Conservation (phyloP, 2,113 vertebrate genomes). For the Ceyx melanurus region DNA sequence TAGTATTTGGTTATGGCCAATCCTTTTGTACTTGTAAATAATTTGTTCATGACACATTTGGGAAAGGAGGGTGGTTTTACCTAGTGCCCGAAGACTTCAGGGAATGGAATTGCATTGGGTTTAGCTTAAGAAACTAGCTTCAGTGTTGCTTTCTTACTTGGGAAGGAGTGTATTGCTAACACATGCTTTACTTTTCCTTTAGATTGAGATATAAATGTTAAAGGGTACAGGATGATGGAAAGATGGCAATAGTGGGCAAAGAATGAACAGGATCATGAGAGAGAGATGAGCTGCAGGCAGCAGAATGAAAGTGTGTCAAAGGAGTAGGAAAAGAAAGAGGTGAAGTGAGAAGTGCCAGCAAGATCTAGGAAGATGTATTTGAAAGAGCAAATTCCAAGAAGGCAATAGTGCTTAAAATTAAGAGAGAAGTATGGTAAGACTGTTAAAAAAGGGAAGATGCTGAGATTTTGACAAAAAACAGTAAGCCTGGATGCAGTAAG, state of each 20-base stretch:
- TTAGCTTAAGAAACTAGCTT: background rate
- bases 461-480: background rate
- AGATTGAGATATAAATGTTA: background rate
- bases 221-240: background rate
- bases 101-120: background rate
- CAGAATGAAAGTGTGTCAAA: background rate
- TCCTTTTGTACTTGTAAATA: slow-evolving; percentile 26
- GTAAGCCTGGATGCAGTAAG: background rate
- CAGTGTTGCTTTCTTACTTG: background rate
- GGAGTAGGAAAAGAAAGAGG: background rate
- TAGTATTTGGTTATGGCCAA: slow-evolving; percentile 46
- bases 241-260: background rate
- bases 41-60: slow-evolving; percentile 20
- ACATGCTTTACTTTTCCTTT: background rate
- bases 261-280: background rate
- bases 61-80: background rate
- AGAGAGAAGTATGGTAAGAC: background rate
- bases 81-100: background rate
- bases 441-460: background rate
- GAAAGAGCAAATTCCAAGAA: background rate
- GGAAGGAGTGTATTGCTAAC: background rate
- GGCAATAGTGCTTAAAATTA: background rate
- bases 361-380: background rate
- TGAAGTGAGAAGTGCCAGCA: background rate
- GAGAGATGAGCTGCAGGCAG: background rate